Evolutionary conservation across 2,113 vertebrate species (phyloP).

Genomic region (Anguilla japonica): DNA sequence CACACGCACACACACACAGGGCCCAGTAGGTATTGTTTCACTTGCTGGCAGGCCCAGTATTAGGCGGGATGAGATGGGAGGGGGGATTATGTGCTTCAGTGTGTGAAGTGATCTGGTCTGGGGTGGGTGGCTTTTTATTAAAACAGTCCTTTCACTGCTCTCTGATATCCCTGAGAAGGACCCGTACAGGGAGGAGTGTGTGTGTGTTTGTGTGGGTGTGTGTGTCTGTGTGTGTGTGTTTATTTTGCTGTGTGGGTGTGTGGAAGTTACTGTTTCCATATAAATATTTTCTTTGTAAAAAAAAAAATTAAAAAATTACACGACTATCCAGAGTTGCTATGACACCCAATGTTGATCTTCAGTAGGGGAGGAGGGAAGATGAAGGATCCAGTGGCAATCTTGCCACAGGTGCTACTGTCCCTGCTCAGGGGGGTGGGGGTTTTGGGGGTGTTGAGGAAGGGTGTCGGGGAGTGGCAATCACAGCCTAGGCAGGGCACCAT

Average conservation of each 20-base stretch:
- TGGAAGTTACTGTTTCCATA: background rate
- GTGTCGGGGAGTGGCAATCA: background rate
- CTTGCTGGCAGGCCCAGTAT: conserved; percentile 55
- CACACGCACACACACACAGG: conserved; percentile 14
- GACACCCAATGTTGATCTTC: background rate
- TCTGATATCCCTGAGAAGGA: conserved; percentile 66
- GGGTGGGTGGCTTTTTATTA: conserved; percentile 53
- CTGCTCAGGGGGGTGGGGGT: background rate
- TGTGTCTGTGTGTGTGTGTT: background rate
- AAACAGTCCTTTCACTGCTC: conserved; percentile 47
- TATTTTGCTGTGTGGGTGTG: background rate
- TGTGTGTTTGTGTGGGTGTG: background rate
- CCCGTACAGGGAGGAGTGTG: background rate
- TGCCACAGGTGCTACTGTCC: background rate
- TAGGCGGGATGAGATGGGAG: conserved; percentile 52
- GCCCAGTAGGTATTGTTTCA: conserved; percentile 48
- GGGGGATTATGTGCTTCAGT: conserved; percentile 61
- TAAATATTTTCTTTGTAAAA: background rate
- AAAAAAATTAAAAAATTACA: background rate
- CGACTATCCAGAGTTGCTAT: background rate
- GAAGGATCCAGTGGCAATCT: background rate
- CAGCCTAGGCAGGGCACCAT: background rate
- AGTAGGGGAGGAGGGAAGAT: background rate
- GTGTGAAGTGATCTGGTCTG: conserved; percentile 66
- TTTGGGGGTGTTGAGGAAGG: background rate